These are phyloP conservation scores for Scaptomyza flava DNA, from an alignment of 2,888 invertebrate species.

Conservation along the genomic window DNA sequence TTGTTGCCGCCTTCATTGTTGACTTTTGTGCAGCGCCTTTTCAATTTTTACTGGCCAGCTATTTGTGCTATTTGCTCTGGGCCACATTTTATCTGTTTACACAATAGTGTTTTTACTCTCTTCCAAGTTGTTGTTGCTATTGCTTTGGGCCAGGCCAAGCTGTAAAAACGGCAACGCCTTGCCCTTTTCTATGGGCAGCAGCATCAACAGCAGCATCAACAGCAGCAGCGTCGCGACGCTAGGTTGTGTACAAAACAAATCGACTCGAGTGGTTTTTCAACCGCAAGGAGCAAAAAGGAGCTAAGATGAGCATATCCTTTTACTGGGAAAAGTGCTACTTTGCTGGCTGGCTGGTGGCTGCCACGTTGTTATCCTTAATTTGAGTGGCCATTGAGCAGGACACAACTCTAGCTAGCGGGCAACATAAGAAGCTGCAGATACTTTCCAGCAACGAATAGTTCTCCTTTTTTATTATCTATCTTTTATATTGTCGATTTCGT, in stretches of 20 bases:
- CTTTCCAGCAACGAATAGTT: not conserved
- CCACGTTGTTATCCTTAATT: slow-evolving; percentile 77
- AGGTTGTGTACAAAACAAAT: slow-evolving; percentile 80
- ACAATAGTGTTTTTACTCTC: slow-evolving; percentile 47
- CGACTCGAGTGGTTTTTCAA: slow-evolving; percentile 72
- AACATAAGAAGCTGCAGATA: slow-evolving; percentile 20
- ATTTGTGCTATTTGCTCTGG: slow-evolving; percentile 47
- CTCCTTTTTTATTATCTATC: slow-evolving; percentile 6
- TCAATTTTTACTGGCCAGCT: not conserved
- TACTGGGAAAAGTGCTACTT: slow-evolving; percentile 72
- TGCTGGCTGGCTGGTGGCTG: slow-evolving; percentile 38
- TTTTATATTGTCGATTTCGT: not conserved
- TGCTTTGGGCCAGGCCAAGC: slow-evolving; percentile 51
- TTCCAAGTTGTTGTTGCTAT: slow-evolving; percentile 9
- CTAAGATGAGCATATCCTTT: slow-evolving; percentile 57
- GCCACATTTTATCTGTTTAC: slow-evolving; percentile 70
- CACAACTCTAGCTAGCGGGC: slow-evolving; percentile 23
- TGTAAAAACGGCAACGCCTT: slow-evolving; percentile 67
- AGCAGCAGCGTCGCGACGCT: slow-evolving; percentile 31
- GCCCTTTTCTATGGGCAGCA: slow-evolving; percentile 58
- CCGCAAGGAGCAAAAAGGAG: slow-evolving; percentile 48
- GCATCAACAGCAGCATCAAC: no score
- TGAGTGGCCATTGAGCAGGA: slow-evolving; percentile 75
- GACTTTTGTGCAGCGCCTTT: slow-evolving; percentile 45
- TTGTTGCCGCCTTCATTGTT: slow-evolving; percentile 37